phyloP scores from a whole-genome alignment of 2,113 vertebrate genomes.

The Aegypius monachus region DNA sequence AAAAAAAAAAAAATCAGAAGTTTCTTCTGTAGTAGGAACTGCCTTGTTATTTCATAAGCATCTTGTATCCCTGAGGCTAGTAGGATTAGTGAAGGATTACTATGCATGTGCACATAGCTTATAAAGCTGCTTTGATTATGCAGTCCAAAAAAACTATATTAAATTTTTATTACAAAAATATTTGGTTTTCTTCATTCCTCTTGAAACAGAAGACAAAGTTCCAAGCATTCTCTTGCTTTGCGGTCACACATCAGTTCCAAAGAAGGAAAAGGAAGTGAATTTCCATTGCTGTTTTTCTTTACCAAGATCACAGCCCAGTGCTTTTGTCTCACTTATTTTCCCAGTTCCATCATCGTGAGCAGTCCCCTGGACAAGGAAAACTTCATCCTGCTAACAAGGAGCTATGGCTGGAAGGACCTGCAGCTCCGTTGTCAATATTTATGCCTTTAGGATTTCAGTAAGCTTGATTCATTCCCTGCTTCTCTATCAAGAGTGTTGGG shows the following conservation, averaged over 20 bases:
- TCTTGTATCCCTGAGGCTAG: background rate
- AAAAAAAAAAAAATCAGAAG: background rate
- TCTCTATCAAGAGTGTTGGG: background rate
- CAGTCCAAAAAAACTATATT: conserved; percentile 30
- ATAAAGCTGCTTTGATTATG: conserved; percentile 44
- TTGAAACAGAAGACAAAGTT: conserved; percentile 14
- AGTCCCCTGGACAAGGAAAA: background rate
- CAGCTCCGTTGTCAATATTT: background rate
- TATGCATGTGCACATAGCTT: background rate
- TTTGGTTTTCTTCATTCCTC: conserved; percentile 29
- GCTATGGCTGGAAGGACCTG: fast-evolving
- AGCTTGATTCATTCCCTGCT: background rate
- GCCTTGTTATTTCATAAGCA: conserved; percentile 33
- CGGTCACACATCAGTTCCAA: background rate
- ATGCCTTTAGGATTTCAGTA: background rate
- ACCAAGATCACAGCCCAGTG: background rate
- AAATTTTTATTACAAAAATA: conserved; percentile 49
- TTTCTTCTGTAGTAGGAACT: background rate
- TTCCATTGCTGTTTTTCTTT: background rate
- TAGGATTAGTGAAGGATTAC: background rate
- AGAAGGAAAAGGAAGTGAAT: background rate
- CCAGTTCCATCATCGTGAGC: background rate
- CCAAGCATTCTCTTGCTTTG: conserved; percentile 5
- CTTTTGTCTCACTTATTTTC: background rate
- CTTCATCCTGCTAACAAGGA: background rate